Base-by-base conservation (phyloP, 2,113 vertebrate genomes). In the human region DNA sequence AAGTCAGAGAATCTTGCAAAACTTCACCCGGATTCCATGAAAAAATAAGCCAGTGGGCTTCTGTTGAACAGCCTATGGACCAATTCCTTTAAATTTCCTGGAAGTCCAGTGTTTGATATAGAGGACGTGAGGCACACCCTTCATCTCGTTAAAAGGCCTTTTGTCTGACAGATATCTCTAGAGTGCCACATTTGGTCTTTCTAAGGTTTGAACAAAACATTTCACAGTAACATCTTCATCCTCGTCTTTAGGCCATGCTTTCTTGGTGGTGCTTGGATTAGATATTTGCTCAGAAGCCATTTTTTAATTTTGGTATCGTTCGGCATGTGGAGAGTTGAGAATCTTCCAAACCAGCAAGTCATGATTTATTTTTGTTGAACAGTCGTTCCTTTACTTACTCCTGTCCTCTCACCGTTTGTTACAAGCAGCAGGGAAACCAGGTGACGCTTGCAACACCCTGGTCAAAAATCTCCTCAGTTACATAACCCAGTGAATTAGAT, bases 281-380 rank as follows among this genome's bases (percentile, higher is more conserved):
- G 38, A 73, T 25, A 45, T 66, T 64, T 86, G 27, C 73, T 85
- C 57, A 55, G 79, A 94, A 86, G 52, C 43, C 76, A 40, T 83
- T 83, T 40, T 75, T 88, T 70, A 68, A 94, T 84, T 95, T 80
- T 78, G 81, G 73, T n/a, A 23, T 38, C 43, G 17, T 76, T 93
- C 61, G 59, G 68, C 88, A 92, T 61, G 94, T 92, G 64, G 70
- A 91, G 45, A 88, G 45, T 55, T 78, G 82, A 68, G 79, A 75
- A 7, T 7, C 64, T 89, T 94, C 88, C 94, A 81, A 75, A 23
- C 4, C 35, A 64, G 83, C 83, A 80, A 80, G 70, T 68, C 70
- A 81, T 23, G 72, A 68, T 93, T 84, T 73, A 50, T 13, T 85
- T 94, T 68, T 40, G 43, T 91, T 52, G 32, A 57, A 75, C n/a